Base-by-base conservation (phyloP, 2,888 invertebrate genomes). In the Tetanocera ferruginea region DNA sequence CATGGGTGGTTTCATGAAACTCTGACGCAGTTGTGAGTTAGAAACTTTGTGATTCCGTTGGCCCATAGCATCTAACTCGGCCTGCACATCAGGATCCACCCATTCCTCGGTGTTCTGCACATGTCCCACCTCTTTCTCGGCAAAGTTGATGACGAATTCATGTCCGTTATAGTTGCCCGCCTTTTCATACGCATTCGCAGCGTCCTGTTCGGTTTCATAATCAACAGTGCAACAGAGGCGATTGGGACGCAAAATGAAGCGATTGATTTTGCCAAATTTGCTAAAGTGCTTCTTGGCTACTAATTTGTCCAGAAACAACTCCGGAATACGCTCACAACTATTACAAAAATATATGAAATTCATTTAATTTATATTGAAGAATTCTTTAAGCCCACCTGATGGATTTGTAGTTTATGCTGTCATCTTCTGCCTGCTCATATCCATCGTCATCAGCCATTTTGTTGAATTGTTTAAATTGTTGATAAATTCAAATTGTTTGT, bases 201-300 rank as follows among this genome's bases (percentile, higher is more conserved):
- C 93, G 69, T 92, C 91, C 34, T 90, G 91, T 72, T 92, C 91
- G 52, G 90, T 92, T 57, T 92, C 91, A 90, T 94, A 96, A 84
- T 94, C 94, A 9, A 96, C 91, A 0, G 93, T 92, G 81, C 95
- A 95, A 81, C 91, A 91, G 77, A 91, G 91, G 71, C 93, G 92
- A 78, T 92, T 93, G 0, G 93, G 93, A 71, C 93, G 92, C 73
- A 95, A 89, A 52, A 92, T 91, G 71, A 96, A 92, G 80, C 92
- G 92, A 17, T 91, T 91, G 3, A 95, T 92, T 57, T 91, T 91
- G 0, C 96, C 96, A 90, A 93, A 96, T 85, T 93, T 92, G 25
- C 92, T 91, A 80, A 95, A 95, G 86, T 95, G 93, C 77, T 92
- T 91, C 82, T 93, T 93, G 0, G 94, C 93, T 1, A 92, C 86